A percentile compares a stretch with the other conserved stretches of the same genome.
Conservation (phyloP, 2,888 invertebrate genomes). For the Stratiomys singularior region DNA sequence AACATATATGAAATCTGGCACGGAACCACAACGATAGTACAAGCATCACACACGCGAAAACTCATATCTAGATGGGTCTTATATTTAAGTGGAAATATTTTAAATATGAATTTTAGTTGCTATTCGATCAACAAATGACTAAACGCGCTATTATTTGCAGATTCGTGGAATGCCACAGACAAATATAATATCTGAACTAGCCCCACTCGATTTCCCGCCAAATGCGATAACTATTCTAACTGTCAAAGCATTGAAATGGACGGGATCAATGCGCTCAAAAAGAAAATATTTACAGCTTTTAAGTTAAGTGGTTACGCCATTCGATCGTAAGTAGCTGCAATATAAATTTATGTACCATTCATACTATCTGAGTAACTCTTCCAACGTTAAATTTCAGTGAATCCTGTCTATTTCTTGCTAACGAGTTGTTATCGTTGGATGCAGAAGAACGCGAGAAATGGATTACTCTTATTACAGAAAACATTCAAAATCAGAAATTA, state of each 20-base stretch:
- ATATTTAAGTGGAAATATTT: no score
- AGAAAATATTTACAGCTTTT: constrained; percentile 66
- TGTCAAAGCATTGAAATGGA: constrained; percentile 20
- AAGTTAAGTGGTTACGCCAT: constrained; percentile 81
- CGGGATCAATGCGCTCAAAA: constrained; percentile 26
- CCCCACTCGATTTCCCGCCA: constrained; percentile 32
- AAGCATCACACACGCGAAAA: no score
- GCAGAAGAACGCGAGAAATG: constrained; percentile 73
- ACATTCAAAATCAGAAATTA: constrained; percentile 81
- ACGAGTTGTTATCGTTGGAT: constrained; percentile 73
- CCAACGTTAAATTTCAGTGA: constrained; percentile 68
- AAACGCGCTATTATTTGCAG: no score
- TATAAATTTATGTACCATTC: background rate
- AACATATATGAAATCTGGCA: background rate
- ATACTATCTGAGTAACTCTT: background rate
- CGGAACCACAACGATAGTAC: no score
- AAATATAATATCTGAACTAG: background rate
- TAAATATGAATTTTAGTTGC: no score
- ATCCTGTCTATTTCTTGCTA: constrained; percentile 77
- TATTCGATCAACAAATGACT: no score
- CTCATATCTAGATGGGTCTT: no score
- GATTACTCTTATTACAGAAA: constrained; percentile 80
- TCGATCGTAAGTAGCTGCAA: constrained; percentile 65
- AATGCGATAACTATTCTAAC: background rate
- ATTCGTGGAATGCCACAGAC: no score